Evolutionary conservation across 1,140 invertebrate genomes (phyloP).

Genomic region (Calephelis virginiensis): DNA sequence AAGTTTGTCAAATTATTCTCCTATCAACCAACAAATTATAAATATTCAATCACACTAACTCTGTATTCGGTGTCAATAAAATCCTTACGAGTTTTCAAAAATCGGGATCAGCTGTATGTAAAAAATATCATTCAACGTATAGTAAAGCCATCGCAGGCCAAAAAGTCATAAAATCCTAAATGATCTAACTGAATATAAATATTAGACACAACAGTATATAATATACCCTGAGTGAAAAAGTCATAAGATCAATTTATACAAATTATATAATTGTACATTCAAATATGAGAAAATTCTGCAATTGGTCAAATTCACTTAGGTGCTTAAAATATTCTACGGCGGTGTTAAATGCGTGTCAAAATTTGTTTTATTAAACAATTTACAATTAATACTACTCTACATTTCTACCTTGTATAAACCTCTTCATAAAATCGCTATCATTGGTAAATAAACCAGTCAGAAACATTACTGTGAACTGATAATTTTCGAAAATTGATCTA

Average conservation of each 20-base stretch:
- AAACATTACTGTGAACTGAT: conserved; percentile 1
- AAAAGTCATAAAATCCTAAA: conserved; percentile 64
- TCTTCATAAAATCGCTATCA: conserved; percentile 70
- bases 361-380: conserved; percentile 52
- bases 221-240: conserved; percentile 70
- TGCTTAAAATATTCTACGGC: conserved; percentile 60
- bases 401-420: conserved; percentile 75
- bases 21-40: neutral
- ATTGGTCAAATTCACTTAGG: conserved; percentile 60
- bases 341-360: conserved; percentile 43
- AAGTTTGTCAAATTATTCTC: too few relatives aligned
- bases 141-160: conserved; percentile 49
- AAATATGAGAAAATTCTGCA: conserved; percentile 54
- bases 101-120: conserved; percentile 10
- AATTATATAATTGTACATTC: conserved; percentile 40
- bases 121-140: conserved; percentile 1
- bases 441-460: conserved; percentile 20
- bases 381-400: conserved; percentile 69
- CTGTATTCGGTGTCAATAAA: neutral
- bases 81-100: neutral
- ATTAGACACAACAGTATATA: conserved; percentile 39
- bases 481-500: conserved; percentile 5
- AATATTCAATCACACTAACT: neutral
- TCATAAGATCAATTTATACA: conserved; percentile 68
- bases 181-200: conserved; percentile 52